phyloP scores from a whole-genome alignment of 2,888 invertebrate genomes.

The Acanthoscelides obtectus region DNA sequence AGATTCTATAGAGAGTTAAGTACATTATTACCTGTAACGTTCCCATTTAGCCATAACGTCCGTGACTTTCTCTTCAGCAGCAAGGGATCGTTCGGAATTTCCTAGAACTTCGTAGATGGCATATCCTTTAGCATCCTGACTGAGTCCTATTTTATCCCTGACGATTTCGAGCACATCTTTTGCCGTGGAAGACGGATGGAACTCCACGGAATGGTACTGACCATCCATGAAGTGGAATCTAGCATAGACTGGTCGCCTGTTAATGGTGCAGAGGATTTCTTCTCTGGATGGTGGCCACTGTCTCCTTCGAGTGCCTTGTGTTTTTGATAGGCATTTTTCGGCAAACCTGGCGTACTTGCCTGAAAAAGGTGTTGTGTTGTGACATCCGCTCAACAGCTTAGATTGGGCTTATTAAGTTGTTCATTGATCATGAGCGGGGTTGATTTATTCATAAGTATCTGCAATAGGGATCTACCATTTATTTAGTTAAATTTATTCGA shows the following conservation, averaged over 20 bases:
- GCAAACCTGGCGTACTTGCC: conserved; percentile 80
- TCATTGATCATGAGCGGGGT: no score
- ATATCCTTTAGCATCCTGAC: conserved; percentile 71
- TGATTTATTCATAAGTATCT: no score
- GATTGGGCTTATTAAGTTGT: no score
- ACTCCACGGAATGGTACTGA: conserved; percentile 91
- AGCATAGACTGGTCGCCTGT: conserved; percentile 84
- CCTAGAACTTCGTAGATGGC: conserved; percentile 90
- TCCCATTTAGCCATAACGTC: conserved; percentile 97
- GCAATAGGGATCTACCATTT: no score
- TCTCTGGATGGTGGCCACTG: conserved; percentile 89
- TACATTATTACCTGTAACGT: conserved; percentile 65
- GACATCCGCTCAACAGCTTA: no score
- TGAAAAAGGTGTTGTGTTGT: neutral
- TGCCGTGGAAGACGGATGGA: conserved; percentile 90
- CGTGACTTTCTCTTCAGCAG: conserved; percentile 82
- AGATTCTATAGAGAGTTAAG: no score
- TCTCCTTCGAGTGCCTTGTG: conserved; percentile 71
- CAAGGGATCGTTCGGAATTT: conserved; percentile 78
- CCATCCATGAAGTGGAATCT: conserved; percentile 91
- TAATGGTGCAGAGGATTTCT: conserved; percentile 89
- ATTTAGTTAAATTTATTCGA: no score
- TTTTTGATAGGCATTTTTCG: conserved; percentile 74
- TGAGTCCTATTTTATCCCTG: conserved; percentile 83
- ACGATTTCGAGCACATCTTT: conserved; percentile 84